Percentiles rank a stretch among this genome's conserved stretches.
Conservation (phyloP, 2,888 invertebrate genomes). For the Oligia strigilis region DNA sequence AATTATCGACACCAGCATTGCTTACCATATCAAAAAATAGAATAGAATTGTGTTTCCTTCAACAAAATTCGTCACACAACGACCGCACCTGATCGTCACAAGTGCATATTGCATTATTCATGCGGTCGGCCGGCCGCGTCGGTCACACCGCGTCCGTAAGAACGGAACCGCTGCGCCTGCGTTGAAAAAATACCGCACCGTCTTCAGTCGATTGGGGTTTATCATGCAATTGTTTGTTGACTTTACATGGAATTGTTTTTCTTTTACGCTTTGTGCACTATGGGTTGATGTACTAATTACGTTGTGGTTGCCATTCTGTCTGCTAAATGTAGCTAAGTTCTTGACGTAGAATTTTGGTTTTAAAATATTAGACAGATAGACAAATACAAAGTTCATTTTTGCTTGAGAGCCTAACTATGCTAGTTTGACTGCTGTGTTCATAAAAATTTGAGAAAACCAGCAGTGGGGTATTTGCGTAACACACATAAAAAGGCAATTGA, state of each 20-base stretch:
- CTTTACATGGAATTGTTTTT: constrained; percentile 61
- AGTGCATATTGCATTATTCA: constrained; percentile 79
- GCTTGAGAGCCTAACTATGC: neutral
- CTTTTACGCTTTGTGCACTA: constrained; percentile 43
- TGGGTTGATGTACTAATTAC: constrained; percentile 35
- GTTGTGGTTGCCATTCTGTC: neutral
- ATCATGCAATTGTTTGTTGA: constrained; percentile 65
- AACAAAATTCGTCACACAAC: constrained; percentile 53
- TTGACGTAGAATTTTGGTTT: neutral
- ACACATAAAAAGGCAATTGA: too few relatives aligned
- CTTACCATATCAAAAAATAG: neutral
- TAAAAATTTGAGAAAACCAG: neutral
- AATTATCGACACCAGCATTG: neutral
- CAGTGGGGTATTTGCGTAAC: neutral
- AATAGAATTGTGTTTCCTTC: neutral
- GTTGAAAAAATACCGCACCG: constrained; percentile 69
- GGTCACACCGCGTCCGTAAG: constrained; percentile 74
- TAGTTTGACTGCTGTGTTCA: neutral
- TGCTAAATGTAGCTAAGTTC: neutral
- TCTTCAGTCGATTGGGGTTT: constrained; percentile 59
- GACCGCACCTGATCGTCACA: constrained; percentile 66
- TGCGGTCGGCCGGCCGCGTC: constrained; percentile 73
- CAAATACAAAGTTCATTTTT: neutral
- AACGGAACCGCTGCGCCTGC: constrained; percentile 66
- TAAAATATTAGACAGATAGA: neutral